Percentiles rank a stretch among this genome's conserved stretches.
phyloP scores from a whole-genome alignment of 1,140 invertebrate genomes.

The Dendroctonus valens region DNA sequence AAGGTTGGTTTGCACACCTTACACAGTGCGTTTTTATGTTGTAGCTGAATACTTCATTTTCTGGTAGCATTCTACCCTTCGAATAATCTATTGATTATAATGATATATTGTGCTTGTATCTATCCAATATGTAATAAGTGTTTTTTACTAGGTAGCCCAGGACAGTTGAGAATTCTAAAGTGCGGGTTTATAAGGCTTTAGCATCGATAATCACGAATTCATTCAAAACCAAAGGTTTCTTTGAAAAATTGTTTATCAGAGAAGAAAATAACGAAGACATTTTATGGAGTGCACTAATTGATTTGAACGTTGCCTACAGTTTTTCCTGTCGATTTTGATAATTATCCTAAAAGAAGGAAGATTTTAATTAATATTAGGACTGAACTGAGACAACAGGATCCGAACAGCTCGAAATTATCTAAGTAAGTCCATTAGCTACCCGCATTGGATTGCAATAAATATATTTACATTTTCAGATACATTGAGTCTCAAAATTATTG shows the following conservation, averaged over 20 bases:
- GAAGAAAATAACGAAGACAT: constrained; percentile 46
- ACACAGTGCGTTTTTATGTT: too few relatives aligned
- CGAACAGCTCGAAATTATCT: constrained; percentile 14
- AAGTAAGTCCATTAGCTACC: constrained; percentile 1
- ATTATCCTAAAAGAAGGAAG: constrained; percentile 50
- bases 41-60: not conserved
- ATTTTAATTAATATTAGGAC: constrained; percentile 53
- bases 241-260: constrained; percentile 45
- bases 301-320: constrained; percentile 48
- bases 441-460: not conserved
- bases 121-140: not conserved
- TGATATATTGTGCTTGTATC: not conserved
- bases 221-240: constrained; percentile 43
- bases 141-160: constrained; percentile 17
- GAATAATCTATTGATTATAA: not conserved
- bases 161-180: constrained; percentile 35
- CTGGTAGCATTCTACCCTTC: not conserved
- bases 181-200: constrained; percentile 40
- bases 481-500: constrained; percentile 48
- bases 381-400: constrained; percentile 19
- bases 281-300: constrained; percentile 54
- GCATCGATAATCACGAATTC: constrained; percentile 38
- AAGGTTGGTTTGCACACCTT: too few relatives aligned
- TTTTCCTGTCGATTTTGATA: constrained; percentile 50
- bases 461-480: constrained; percentile 35